Evolutionary conservation across 2,113 vertebrate species (phyloP).

Genomic region (Actinemys pallida): DNA sequence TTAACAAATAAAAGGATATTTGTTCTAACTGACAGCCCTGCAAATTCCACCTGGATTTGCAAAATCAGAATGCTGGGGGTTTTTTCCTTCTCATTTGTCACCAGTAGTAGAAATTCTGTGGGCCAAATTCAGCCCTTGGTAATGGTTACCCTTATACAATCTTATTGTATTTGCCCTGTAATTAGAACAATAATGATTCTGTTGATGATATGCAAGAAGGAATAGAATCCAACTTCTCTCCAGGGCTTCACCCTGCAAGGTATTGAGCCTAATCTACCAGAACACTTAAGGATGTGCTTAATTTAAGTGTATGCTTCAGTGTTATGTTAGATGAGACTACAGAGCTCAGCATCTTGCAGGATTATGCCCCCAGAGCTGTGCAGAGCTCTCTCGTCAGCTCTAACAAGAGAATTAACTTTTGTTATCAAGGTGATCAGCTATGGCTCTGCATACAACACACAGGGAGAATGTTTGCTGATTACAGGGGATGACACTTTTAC

Average conservation of each 20-base stretch:
- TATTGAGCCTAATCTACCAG: background rate
- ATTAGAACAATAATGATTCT: background rate
- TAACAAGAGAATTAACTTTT: background rate
- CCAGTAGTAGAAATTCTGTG: background rate
- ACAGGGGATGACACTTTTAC: background rate
- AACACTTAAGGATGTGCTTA: background rate
- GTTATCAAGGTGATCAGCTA: background rate
- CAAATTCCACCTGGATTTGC: background rate
- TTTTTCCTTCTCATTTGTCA: background rate
- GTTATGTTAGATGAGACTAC: background rate
- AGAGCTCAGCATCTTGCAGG: background rate
- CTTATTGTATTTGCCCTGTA: background rate
- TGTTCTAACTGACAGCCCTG: background rate
- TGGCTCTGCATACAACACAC: background rate
- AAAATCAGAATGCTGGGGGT: background rate
- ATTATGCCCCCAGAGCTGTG: background rate
- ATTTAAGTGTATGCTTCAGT: background rate
- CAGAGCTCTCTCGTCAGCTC: background rate
- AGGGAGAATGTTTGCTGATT: background rate
- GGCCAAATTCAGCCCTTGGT: background rate
- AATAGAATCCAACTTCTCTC: accelerated
- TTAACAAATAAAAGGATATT: background rate
- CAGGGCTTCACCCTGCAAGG: background rate
- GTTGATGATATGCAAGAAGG: background rate
- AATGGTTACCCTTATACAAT: background rate